Evolutionary conservation across 2,113 vertebrate species (phyloP), one percentile per base, ranked within the genome.

Genomic region (Silurus asotus): DNA sequence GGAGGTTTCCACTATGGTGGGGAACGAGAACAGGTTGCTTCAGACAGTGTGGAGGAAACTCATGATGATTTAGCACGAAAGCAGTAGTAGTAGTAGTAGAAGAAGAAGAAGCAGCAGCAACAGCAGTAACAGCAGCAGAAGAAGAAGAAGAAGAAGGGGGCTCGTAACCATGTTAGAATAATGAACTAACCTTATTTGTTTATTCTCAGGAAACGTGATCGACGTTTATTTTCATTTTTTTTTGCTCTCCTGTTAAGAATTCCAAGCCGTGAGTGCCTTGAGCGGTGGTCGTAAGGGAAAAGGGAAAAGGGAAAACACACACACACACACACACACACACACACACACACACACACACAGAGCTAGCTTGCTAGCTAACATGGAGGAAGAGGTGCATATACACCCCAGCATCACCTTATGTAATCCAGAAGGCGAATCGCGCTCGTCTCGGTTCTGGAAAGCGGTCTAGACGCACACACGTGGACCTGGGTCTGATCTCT

Each of bases 321-420:
- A 37, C 37, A 37, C 37, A 37, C 37, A 37, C 37, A 37, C 37
- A 37, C 37, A 37, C 37, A 37, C 37, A 37, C 37, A 37, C 37
- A 37, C 37, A 37, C 37, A 37, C 37, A 37, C 37, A 37, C 37
- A 37, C 37, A 37, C 37, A 37, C 37, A 37, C 37, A 37, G 37
- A 25, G 45, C 49, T 48, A 77, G 86, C 81, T 20, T 17, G 58
- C 55, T 72, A 61, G 87, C 84, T 86, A 92, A 91, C 90, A 95
- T 95, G 94, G 94, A 93, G 89, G 89, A 88, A 88, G 89, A 81
- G 90, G 87, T 92, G 91, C 91, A 87, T 86, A 87, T 86, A 84
- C 82, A 87, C 88, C 87, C 87, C 77, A n/a, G 82, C 83, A 90
- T 89, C 90, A 70, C 82, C 89, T 94, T 94, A 94, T 92, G 92